phyloP scores from a whole-genome alignment of 1,140 invertebrate genomes.

The Ruditapes philippinarum region DNA sequence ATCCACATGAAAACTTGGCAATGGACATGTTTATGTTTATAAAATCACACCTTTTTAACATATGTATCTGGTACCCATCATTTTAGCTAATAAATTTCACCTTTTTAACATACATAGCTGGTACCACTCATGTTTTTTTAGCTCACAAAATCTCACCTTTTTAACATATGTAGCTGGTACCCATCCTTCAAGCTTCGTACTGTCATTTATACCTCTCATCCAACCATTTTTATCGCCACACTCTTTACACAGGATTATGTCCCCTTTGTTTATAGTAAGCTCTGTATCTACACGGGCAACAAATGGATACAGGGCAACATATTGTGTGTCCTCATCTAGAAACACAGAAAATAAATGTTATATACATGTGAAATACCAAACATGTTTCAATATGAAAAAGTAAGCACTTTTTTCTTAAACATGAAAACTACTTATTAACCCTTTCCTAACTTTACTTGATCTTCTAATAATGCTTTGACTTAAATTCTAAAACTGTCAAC shows the following conservation, averaged over 20 bases:
- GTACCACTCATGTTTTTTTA: no score
- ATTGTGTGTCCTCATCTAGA: slow-evolving; percentile 64
- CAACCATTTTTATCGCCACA: slow-evolving; percentile 79
- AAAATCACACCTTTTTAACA: slow-evolving; percentile 79
- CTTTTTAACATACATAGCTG: no score
- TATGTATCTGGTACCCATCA: slow-evolving; percentile 80
- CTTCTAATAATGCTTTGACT: no score
- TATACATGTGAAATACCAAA: no score
- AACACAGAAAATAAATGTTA: neutral
- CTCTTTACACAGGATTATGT: slow-evolving; percentile 76
- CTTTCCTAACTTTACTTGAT: no score
- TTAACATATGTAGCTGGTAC: slow-evolving; percentile 81
- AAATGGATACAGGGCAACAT: slow-evolving; percentile 73
- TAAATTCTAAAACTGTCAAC: no score
- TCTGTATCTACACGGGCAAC: slow-evolving; percentile 75
- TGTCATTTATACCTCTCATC: slow-evolving; percentile 78
- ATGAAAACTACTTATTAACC: no score
- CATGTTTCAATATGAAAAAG: no score
- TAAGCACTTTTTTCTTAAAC: no score
- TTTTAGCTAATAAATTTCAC: slow-evolving; percentile 40
- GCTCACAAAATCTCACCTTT: no score
- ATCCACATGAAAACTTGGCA: no score
- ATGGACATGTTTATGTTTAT: no score
- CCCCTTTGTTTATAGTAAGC: slow-evolving; percentile 75
- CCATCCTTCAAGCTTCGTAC: slow-evolving; percentile 75